These are phyloP conservation scores for Neodiprion pinetum DNA, from an alignment of 1,140 invertebrate genomes.

Conservation along the genomic window DNA sequence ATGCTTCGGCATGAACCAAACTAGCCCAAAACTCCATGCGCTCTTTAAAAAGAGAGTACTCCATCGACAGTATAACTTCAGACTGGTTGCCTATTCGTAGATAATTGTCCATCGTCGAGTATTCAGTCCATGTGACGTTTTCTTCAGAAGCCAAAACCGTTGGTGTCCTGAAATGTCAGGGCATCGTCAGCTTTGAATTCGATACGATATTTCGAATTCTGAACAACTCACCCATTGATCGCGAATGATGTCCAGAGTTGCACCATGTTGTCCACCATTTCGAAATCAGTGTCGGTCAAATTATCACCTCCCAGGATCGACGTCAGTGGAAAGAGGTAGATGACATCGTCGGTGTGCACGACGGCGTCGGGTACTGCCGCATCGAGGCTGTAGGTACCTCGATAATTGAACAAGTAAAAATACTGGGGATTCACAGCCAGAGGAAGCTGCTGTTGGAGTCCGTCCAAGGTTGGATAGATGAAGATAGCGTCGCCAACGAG, in stretches of 20 bases:
- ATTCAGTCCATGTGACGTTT: neutral
- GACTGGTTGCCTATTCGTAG: neutral
- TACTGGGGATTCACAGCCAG: neutral
- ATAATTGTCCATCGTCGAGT: neutral
- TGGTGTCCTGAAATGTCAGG: neutral
- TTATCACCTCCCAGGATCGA: neutral
- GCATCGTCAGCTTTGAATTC: neutral
- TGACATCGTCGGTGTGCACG: neutral
- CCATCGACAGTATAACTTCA: neutral
- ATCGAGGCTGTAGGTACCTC: neutral
- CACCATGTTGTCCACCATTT: neutral
- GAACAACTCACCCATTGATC: neutral
- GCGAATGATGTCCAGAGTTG: neutral
- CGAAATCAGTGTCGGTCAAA: neutral
- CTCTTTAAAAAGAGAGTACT: neutral
- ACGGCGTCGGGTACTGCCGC: neutral
- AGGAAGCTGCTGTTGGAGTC: neutral
- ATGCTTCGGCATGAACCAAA: too few relatives aligned
- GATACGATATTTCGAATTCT: neutral
- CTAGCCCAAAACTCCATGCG: neutral
- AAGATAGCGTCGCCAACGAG: neutral
- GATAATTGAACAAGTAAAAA: neutral
- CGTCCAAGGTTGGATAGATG: neutral
- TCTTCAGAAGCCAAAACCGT: neutral
- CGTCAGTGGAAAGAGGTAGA: neutral